phyloP scores from a whole-genome alignment of 2,797 vertebrate genomes.

The Eulemur mongoz region DNA sequence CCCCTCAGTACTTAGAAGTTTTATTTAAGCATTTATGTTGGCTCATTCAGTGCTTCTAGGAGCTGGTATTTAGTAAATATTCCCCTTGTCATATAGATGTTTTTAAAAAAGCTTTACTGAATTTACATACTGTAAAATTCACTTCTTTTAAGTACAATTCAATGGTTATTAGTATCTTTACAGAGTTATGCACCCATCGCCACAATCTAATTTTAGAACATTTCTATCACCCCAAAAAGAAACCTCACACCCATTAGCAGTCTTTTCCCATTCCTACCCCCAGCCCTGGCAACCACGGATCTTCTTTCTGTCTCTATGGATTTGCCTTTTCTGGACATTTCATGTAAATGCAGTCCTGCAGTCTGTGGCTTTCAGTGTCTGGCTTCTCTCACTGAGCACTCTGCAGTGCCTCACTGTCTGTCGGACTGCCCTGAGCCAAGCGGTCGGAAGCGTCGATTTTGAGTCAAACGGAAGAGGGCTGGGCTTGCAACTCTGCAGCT shows the following conservation, averaged over 20 bases:
- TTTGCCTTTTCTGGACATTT: neutral
- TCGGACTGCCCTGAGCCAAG: neutral
- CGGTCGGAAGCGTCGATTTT: neutral
- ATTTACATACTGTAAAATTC: neutral
- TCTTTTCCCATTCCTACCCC: neutral
- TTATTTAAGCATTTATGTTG: neutral
- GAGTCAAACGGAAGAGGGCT: neutral
- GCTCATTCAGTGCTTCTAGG: neutral
- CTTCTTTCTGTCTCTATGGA: neutral
- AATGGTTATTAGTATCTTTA: neutral
- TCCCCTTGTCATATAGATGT: neutral
- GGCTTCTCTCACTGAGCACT: neutral
- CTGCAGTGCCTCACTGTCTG: accelerated
- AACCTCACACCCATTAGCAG: accelerated
- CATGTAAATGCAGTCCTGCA: accelerated
- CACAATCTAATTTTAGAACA: neutral
- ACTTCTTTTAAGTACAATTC: neutral
- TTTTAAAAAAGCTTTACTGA: neutral
- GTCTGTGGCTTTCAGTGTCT: neutral
- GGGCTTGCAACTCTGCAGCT: neutral
- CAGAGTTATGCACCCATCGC: neutral
- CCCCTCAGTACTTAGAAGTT: neutral
- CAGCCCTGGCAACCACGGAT: accelerated
- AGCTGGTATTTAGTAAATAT: neutral
- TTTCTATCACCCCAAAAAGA: neutral